Evolutionary conservation across 2,888 invertebrate species (phyloP).

Genomic region (Tenthredo livida): DNA sequence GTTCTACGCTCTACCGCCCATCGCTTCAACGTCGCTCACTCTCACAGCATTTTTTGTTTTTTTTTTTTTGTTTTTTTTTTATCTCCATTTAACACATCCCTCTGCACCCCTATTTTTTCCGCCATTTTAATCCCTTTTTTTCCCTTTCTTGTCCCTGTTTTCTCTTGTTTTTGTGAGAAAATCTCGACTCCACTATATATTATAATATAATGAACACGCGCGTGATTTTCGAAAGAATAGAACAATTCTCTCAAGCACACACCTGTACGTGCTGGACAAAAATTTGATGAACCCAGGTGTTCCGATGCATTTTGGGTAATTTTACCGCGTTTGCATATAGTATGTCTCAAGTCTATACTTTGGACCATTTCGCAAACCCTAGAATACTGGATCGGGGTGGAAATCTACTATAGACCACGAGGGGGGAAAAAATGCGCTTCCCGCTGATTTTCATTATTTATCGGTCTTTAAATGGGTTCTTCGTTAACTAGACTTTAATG

Average conservation of each 20-base stretch:
- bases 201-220: not conserved
- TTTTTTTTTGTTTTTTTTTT: not conserved
- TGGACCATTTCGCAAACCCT: not conserved
- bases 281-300: not conserved
- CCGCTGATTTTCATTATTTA: too few relatives aligned
- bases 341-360: not conserved
- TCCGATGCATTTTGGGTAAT: not conserved
- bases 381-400: too few relatives aligned
- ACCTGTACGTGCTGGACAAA: not conserved
- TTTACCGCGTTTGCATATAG: not conserved
- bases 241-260: not conserved
- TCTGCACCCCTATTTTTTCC: not conserved
- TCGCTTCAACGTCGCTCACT: constrained; percentile 27
- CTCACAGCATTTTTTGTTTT: not conserved
- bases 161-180: not conserved
- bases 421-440: too few relatives aligned
- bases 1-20: constrained; percentile 1
- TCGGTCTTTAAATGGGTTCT: too few relatives aligned
- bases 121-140: constrained; percentile 2
- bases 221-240: not conserved
- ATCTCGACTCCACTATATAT: not conserved
- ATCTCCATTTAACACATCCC: constrained; percentile 34
- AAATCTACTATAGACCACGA: too few relatives aligned
- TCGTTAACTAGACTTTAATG: too few relatives aligned
- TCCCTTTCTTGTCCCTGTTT: not conserved